A percentile compares a stretch with the other conserved stretches of the same genome.
Evolutionary conservation across 2,113 vertebrate species (phyloP).

Genomic region (Excalfactoria chinensis): DNA sequence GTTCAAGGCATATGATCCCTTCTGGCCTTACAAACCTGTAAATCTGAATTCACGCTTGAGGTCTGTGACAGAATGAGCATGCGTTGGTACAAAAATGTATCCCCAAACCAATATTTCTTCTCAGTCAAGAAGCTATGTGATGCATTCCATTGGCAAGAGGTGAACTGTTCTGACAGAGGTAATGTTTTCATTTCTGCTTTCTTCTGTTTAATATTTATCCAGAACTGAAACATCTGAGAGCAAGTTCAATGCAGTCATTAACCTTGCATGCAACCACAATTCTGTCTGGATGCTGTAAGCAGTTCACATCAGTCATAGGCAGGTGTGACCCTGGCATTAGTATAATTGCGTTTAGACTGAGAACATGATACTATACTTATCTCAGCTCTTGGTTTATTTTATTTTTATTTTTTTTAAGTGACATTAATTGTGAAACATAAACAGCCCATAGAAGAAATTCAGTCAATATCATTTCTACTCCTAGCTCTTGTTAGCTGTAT

Average conservation of each 20-base stretch:
- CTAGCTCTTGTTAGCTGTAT: not conserved
- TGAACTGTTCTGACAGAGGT: not conserved
- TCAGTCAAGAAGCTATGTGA: not conserved
- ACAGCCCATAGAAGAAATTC: not conserved
- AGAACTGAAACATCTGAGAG: constrained; percentile 3
- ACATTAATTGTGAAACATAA: not conserved
- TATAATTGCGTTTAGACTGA: constrained; percentile 13
- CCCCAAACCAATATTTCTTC: not conserved
- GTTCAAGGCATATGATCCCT: not conserved
- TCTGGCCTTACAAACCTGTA: not conserved
- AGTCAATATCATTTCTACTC: not conserved
- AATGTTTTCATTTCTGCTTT: not conserved
- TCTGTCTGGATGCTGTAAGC: not conserved
- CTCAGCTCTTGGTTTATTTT: not conserved
- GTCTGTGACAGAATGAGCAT: not conserved
- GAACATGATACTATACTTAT: constrained; percentile 6
- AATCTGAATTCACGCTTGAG: not conserved
- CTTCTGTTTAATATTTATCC: constrained; percentile 1
- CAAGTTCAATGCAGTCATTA: not conserved
- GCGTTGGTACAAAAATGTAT: not conserved
- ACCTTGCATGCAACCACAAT: not conserved
- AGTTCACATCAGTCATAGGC: constrained; percentile 15
- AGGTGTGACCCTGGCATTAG: not conserved
- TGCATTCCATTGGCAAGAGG: not conserved
- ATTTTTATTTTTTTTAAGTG: not conserved